phyloP scores from a whole-genome alignment of 2,113 vertebrate species.

The Boleophthalmus pectinirostris region DNA sequence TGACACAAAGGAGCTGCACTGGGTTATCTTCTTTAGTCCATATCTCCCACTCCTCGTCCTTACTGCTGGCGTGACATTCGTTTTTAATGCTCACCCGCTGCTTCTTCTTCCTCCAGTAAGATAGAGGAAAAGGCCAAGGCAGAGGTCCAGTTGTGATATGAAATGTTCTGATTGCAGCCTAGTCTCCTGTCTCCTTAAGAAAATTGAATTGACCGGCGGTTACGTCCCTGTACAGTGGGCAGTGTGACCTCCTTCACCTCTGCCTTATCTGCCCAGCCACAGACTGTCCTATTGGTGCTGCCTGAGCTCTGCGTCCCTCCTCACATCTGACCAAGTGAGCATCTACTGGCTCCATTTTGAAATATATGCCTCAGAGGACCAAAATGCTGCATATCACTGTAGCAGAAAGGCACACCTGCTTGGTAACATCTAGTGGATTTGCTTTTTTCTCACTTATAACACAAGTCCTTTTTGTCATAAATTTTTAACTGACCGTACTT shows the following conservation, averaged over 20 bases:
- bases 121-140: slow-evolving; percentile 52
- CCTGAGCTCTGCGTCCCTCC: slow-evolving; percentile 22
- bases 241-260: slow-evolving; percentile 60
- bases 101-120: slow-evolving; percentile 34
- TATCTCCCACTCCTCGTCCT: neutral
- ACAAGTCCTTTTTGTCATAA: slow-evolving; percentile 23
- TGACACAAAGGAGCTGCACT: neutral
- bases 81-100: slow-evolving; percentile 6
- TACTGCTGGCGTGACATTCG: slow-evolving; percentile 4
- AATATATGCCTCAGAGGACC: slow-evolving; percentile 52
- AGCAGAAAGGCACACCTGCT: slow-evolving; percentile 27
- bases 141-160: slow-evolving; percentile 54
- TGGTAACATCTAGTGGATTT: slow-evolving; percentile 24
- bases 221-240: slow-evolving; percentile 58
- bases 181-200: slow-evolving; percentile 65
- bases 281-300: slow-evolving; percentile 35
- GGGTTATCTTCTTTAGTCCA: neutral
- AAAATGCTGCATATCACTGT: slow-evolving; percentile 32
- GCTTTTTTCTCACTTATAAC: slow-evolving; percentile 26
- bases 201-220: slow-evolving; percentile 68
- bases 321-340: slow-evolving; percentile 45
- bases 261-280: slow-evolving; percentile 64
- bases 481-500: slow-evolving; percentile 28
- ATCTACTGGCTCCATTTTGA: slow-evolving; percentile 34
- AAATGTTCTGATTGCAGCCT: slow-evolving; percentile 66